These are phyloP conservation scores for Euphydryas editha DNA, from an alignment of 2,888 invertebrate genomes.

Conservation along the genomic window DNA sequence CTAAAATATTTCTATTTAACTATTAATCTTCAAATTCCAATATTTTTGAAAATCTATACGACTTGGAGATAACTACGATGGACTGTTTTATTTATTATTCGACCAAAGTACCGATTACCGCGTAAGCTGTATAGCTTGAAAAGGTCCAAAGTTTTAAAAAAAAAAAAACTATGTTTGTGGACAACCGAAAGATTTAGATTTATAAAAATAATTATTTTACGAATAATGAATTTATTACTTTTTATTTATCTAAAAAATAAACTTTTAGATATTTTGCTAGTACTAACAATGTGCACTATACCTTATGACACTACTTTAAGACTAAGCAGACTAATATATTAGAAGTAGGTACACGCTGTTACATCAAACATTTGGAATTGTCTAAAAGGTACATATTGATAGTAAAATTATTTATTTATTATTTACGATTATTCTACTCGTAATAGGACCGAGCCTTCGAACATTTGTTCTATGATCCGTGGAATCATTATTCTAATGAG, in stretches of 20 bases:
- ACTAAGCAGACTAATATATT: slow-evolving; percentile 17
- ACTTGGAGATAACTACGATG: too few relatives aligned
- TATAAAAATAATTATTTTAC: too few relatives aligned
- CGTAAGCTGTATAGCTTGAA: too few relatives aligned
- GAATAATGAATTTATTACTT: neutral
- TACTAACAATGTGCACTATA: slow-evolving; percentile 23
- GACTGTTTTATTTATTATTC: too few relatives aligned
- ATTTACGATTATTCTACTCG: slow-evolving; percentile 22
- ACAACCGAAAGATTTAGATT: too few relatives aligned
- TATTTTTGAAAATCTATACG: too few relatives aligned
- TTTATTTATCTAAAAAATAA: neutral
- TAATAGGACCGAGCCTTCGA: slow-evolving; percentile 26
- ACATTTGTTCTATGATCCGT: slow-evolving; percentile 26
- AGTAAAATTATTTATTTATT: slow-evolving; percentile 19
- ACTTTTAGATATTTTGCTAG: neutral
- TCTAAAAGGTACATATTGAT: slow-evolving; percentile 21
- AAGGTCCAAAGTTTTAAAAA: too few relatives aligned
- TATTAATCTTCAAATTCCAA: too few relatives aligned
- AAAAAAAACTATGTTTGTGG: too few relatives aligned
- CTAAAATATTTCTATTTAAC: too few relatives aligned
- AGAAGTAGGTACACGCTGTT: slow-evolving; percentile 5
- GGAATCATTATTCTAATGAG: slow-evolving; percentile 12
- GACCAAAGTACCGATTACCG: too few relatives aligned
- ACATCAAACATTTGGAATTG: slow-evolving; percentile 20
- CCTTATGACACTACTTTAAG: slow-evolving; percentile 16